A percentile compares a stretch with the other conserved stretches of the same genome.
These are phyloP conservation scores for Palythoa grandis DNA, from an alignment of 92 coral and sea anemone species.

Conservation along the genomic window DNA sequence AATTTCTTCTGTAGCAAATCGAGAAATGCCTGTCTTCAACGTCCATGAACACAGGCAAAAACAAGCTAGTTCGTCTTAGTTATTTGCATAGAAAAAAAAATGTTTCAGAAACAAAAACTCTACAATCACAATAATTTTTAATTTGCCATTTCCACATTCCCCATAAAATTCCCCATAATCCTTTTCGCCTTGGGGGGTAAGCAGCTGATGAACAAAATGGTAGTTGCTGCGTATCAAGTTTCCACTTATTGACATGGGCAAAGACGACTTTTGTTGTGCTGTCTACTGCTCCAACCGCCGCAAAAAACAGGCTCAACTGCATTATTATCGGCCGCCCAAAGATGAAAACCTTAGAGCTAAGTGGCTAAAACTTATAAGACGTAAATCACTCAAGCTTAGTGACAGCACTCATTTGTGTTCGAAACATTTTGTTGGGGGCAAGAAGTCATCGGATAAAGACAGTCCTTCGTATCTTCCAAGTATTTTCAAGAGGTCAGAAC, in stretches of 20 bases:
- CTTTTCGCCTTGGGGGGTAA: too few species aligned
- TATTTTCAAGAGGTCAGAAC: background rate
- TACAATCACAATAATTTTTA: too few species aligned
- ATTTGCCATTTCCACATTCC: too few species aligned
- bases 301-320: background rate
- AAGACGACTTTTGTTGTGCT: slow-evolving; percentile 9
- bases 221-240: background rate
- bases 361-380: background rate
- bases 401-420: background rate
- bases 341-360: background rate
- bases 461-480: slow-evolving; percentile 12
- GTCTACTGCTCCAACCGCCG: slow-evolving; percentile 2
- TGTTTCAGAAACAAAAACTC: too few species aligned
- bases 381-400: background rate
- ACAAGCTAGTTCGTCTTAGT: too few species aligned
- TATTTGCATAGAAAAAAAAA: too few species aligned
- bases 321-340: background rate
- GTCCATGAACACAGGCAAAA: too few species aligned
- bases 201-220: too few species aligned
- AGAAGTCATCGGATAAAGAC: background rate
- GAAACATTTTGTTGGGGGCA: background rate
- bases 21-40: too few species aligned
- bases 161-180: too few species aligned
- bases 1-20: too few species aligned
- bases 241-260: background rate